Percentiles rank a stretch among this genome's conserved stretches.
Conservation (phyloP, 2,888 invertebrate species). For the Stenoptilia bipunctidactyla region DNA sequence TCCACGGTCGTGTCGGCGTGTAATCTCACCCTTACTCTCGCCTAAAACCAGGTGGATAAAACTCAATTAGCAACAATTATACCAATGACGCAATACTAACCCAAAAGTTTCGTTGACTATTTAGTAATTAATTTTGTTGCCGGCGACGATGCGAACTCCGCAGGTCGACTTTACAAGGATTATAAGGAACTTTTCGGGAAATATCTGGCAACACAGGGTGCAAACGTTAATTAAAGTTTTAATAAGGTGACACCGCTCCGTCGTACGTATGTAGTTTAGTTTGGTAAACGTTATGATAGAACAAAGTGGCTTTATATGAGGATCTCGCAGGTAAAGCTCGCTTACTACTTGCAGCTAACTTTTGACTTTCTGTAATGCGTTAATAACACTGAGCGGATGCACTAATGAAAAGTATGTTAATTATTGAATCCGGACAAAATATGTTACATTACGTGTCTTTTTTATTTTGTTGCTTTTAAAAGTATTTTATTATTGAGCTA, state of each 20-base stretch:
- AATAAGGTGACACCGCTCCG: neutral
- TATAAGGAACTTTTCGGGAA: no score
- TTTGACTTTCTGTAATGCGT: no score
- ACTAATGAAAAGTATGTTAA: no score
- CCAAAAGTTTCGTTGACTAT: slow-evolving; percentile 54
- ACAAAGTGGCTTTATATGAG: neutral
- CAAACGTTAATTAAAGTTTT: neutral
- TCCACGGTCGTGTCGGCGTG: slow-evolving; percentile 9
- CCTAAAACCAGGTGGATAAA: slow-evolving; percentile 33
- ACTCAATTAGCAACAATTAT: slow-evolving; percentile 65
- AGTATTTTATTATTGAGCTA: no score
- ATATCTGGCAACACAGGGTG: no score
- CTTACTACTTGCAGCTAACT: neutral
- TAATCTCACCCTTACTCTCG: slow-evolving; percentile 25
- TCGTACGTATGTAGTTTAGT: neutral
- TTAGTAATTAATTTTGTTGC: slow-evolving; percentile 62
- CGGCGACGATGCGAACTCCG: slow-evolving; percentile 21
- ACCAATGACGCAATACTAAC: slow-evolving; percentile 41
- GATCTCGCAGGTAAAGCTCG: neutral
- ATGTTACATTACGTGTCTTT: no score
- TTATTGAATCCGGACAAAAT: no score
- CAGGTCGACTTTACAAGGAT: slow-evolving; percentile 21
- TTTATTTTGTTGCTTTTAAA: no score
- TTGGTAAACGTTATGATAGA: slow-evolving; percentile 3
- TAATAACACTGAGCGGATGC: no score